phyloP scores from a whole-genome alignment of 2,797 vertebrate genomes.

The Lophius americanus region DNA sequence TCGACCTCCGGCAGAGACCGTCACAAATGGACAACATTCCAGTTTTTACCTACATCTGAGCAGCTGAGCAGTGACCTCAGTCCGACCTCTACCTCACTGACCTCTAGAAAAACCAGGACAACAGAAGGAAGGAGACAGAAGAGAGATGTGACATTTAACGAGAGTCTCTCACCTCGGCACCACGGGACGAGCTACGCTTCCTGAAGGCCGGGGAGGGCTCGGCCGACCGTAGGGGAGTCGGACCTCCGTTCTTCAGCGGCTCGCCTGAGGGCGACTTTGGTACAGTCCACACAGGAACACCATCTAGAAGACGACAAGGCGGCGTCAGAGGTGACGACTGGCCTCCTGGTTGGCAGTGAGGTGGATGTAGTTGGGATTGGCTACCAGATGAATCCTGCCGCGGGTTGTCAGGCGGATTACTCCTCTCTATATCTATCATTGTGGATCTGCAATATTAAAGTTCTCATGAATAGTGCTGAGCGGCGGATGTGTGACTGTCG shows the following conservation, averaged over 20 bases:
- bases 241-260: constrained; percentile 87
- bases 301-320: constrained; percentile 81
- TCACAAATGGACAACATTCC: constrained; percentile 1
- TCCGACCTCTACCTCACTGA: neutral
- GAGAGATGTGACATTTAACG: constrained; percentile 9
- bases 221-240: constrained; percentile 85
- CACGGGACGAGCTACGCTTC: constrained; percentile 73
- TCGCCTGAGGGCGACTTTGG: constrained; percentile 91
- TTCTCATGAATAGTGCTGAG: constrained; percentile 13
- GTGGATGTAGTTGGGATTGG: neutral
- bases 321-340: constrained; percentile 32
- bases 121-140: neutral
- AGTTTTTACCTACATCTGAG: neutral
- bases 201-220: constrained; percentile 85
- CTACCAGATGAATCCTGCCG: neutral
- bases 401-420: neutral
- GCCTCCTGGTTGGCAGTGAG: constrained; percentile 10
- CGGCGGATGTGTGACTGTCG: constrained; percentile 18
- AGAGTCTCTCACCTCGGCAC: constrained; percentile 84
- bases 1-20: neutral
- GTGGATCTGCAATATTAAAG: constrained; percentile 23
- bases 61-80: neutral
- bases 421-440: constrained; percentile 6
- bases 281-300: constrained; percentile 89
- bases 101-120: neutral